Conservation (phyloP, 2,888 invertebrate genomes). For the Sthenelais limicola region DNA sequence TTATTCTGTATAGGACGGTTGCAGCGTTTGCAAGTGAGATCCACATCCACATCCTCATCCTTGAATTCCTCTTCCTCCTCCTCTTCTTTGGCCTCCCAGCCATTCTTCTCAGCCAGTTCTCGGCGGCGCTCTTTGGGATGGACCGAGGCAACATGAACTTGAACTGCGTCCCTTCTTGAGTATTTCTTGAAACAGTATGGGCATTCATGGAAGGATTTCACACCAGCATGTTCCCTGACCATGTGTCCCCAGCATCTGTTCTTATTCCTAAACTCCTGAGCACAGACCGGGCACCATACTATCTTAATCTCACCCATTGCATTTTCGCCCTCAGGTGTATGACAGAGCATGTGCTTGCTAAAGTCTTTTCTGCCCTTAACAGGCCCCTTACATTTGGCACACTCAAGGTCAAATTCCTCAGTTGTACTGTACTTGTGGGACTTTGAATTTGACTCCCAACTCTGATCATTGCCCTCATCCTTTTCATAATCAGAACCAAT, state of each 20-base stretch:
- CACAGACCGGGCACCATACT: slow-evolving; percentile 9
- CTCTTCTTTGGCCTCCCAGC: not conserved
- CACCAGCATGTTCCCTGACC: slow-evolving; percentile 10
- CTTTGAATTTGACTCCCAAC: too few species aligned
- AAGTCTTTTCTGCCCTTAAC: slow-evolving; percentile 10
- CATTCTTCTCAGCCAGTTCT: slow-evolving; percentile 21
- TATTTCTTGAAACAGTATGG: slow-evolving; percentile 12
- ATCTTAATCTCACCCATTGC: too few species aligned
- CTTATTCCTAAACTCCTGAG: slow-evolving; percentile 6
- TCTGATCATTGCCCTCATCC: not conserved
- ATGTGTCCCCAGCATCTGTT: slow-evolving; percentile 20
- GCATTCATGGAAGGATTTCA: slow-evolving; percentile 4
- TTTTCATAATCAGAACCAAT: not conserved
- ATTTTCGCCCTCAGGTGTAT: not conserved
- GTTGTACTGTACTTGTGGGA: not conserved
- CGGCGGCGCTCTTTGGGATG: slow-evolving; percentile 14
- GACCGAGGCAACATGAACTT: slow-evolving; percentile 11
- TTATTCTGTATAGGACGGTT: slow-evolving; percentile 22
- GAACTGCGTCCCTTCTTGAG: slow-evolving; percentile 22
- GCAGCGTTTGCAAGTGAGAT: slow-evolving; percentile 22
- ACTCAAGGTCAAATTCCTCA: slow-evolving; percentile 7
- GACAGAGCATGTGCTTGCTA: slow-evolving; percentile 9
- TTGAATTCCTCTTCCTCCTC: slow-evolving; percentile 25
- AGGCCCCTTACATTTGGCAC: slow-evolving; percentile 16
- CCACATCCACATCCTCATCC: slow-evolving; percentile 25